Base-by-base conservation (phyloP, 2,888 invertebrate species). In the Eretmocerus hayati region DNA sequence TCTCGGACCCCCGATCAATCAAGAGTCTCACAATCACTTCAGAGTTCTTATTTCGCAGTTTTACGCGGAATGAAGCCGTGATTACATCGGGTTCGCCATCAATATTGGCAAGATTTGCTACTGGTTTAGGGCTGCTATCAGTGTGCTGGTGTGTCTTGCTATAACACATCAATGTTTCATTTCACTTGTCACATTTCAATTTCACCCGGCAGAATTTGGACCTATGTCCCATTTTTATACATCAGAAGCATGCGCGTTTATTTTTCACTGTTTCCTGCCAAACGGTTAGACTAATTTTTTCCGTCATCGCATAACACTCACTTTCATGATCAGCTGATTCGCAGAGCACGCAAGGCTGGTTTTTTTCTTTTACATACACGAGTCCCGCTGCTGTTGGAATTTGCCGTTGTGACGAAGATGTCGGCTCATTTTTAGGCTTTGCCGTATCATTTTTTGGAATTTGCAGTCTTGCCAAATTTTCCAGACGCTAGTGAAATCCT, bases 1-100 rank as follows among this genome's bases (percentile, higher is more conserved):
- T 21, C 37, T 59, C 56, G 1, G 57, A 60, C 1, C 56, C 59
- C 3, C 49, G 36, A 40, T 60, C 58, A n/a, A 59, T 33, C 18
- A 59, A n/a, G 5, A 40, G 53, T 6, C 55, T 20, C 23, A 50
- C 47, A 13, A 40, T 20, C 26, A 32, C 23, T 13, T 50, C 40
- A 42, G 36, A 18, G 5, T 22, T 23, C 20, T 32, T 21, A 13
- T 46, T 46, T 21, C 33, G 35, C 5, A 52, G 16, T 13, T 16
- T 37, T 4, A 55, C 53, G 13, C 46, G 22, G n/a, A 46, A n/a
- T 6, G 40, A 35, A 21, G 35, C 36, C n/a, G 40, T 5, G 19
- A 21, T 36, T 4, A 50, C 45, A 5, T 36, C 33, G 2, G 41
- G 41, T 18, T 8, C 11, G 11, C 26, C 33, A 16, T 5, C 15